Percentiles rank a stretch among this genome's conserved stretches.
These are phyloP conservation scores for Xylocampa areola DNA, from an alignment of 2,888 invertebrate genomes.

Conservation along the genomic window DNA sequence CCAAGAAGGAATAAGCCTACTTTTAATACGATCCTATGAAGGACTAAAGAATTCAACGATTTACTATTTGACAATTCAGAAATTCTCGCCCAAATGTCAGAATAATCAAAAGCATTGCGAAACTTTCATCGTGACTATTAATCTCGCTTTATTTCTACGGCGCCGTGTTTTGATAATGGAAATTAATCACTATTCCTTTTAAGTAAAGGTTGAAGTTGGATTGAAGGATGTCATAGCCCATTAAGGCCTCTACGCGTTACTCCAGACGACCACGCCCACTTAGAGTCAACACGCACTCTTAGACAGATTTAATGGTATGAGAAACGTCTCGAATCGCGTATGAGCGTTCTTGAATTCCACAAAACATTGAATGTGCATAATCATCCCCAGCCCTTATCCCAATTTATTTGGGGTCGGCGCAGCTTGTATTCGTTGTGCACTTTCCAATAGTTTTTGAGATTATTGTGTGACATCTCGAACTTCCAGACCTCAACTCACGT, in stretches of 20 bases:
- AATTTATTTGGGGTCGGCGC: too few species aligned
- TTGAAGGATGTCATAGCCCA: constrained; percentile 62
- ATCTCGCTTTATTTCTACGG: constrained; percentile 30
- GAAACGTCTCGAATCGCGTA: constrained; percentile 57
- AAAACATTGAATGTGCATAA: too few species aligned
- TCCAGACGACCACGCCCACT: constrained; percentile 74
- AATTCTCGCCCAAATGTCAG: constrained; percentile 1
- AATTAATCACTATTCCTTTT: constrained; percentile 50
- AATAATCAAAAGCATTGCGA: constrained; percentile 6
- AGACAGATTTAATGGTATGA: constrained; percentile 66
- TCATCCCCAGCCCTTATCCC: too few species aligned
- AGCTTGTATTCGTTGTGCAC: too few species aligned
- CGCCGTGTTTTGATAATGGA: constrained; percentile 37
- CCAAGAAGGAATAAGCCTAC: too few species aligned
- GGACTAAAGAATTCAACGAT: too few species aligned
- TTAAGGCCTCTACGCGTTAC: constrained; percentile 70
- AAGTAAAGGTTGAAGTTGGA: constrained; percentile 69
- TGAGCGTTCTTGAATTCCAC: constrained; percentile 3
- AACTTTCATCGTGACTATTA: constrained; percentile 11
- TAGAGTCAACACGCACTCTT: constrained; percentile 41
- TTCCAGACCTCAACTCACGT: too few species aligned
- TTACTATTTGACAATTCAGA: neutral
- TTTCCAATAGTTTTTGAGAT: too few species aligned
- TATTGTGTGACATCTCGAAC: too few species aligned
- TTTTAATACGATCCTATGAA: too few species aligned